Conservation (phyloP, 2,113 vertebrate species). For the Tragulus kanchil region DNA sequence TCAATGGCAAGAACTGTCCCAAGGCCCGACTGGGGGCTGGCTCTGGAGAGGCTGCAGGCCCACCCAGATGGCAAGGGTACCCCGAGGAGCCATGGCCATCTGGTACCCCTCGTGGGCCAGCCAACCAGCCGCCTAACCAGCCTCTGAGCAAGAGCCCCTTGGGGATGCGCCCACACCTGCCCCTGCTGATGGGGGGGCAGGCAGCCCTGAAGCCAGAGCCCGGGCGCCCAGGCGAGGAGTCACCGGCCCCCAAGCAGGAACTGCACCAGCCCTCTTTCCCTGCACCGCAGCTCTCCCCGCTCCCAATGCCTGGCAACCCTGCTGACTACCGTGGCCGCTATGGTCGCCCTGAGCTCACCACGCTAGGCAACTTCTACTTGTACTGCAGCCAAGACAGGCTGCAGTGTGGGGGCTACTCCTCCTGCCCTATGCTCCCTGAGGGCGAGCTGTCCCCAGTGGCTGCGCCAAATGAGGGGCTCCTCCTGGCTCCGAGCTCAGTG, state of each 20-base stretch:
- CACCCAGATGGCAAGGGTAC: conserved; percentile 78
- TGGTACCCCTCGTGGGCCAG: conserved; percentile 75
- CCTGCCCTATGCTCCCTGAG: conserved; percentile 91
- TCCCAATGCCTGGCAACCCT: conserved; percentile 91
- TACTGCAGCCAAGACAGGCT: conserved; percentile 89
- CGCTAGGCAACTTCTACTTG: conserved; percentile 87
- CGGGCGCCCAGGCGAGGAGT: conserved; percentile 91
- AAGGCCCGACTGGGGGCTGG: conserved; percentile 90
- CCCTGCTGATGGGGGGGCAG: conserved; percentile 94
- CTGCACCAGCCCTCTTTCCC: conserved; percentile 93
- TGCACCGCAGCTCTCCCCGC: conserved; percentile 88
- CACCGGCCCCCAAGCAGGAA: conserved; percentile 94
- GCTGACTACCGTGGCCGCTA: conserved; percentile 87
- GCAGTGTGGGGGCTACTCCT: conserved; percentile 85
- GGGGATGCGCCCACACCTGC: conserved; percentile 93
- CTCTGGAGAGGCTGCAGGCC: conserved; percentile 87
- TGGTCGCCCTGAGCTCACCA: conserved; percentile 86
- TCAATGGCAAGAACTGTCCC: conserved; percentile 89
- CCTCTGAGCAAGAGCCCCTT: conserved; percentile 90
- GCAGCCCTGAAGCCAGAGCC: conserved; percentile 92
- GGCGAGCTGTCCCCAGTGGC: conserved; percentile 86
- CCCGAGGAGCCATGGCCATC: conserved; percentile 78
- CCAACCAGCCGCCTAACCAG: conserved; percentile 84
- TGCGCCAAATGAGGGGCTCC: conserved; percentile 90
- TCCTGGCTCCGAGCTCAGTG: conserved; percentile 90